A percentile compares a stretch with the other conserved stretches of the same genome.
Evolutionary conservation across 2,113 vertebrate genomes (phyloP).

Genomic region (Actenoides lindsayi): DNA sequence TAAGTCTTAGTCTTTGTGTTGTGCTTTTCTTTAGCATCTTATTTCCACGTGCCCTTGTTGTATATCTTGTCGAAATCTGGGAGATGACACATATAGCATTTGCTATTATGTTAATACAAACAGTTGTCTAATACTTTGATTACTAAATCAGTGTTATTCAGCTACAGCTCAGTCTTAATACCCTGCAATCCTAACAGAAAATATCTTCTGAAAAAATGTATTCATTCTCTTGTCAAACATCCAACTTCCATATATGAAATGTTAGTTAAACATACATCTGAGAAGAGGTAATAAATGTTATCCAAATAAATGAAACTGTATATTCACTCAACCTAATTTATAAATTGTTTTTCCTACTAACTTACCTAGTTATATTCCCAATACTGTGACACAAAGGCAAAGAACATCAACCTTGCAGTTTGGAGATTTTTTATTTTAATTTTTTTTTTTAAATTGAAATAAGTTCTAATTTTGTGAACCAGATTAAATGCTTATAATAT

Average conservation of each 20-base stretch:
- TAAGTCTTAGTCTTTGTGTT: neutral
- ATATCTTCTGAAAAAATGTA: neutral
- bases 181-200: neutral
- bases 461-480: neutral
- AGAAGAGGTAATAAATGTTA: neutral
- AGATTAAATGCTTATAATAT: neutral
- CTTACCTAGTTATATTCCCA: neutral
- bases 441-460: neutral
- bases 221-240: neutral
- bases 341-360: neutral
- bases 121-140: neutral
- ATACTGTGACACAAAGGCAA: neutral
- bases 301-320: neutral
- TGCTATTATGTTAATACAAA: neutral
- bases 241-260: neutral
- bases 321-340: neutral
- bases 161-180: neutral
- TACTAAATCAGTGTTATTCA: neutral
- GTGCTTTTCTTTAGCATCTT: neutral
- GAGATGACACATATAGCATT: neutral
- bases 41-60: neutral
- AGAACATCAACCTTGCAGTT: neutral
- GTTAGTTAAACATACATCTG: neutral
- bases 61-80: neutral
- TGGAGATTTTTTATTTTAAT: neutral